These are phyloP conservation scores for Helogale parvula DNA, from an alignment of 2,113 vertebrate species.

Conservation along the genomic window DNA sequence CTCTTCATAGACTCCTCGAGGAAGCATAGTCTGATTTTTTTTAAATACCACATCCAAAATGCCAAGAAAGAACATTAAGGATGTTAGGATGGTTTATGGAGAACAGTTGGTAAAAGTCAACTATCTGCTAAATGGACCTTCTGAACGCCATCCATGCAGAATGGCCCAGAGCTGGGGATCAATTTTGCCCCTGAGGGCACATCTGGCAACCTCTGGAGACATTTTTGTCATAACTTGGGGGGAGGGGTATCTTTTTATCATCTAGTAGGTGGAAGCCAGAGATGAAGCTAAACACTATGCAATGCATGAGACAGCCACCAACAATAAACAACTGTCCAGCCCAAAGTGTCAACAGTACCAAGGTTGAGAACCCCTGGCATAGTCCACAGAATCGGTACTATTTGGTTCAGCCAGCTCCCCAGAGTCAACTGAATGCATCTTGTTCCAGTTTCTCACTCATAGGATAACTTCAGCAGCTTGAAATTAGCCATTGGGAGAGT, in stretches of 20 bases:
- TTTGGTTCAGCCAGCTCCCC: neutral
- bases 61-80: neutral
- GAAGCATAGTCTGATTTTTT: neutral
- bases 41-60: neutral
- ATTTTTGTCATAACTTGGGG: neutral
- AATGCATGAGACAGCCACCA: neutral
- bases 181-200: neutral
- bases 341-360: accelerated
- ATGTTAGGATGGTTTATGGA: neutral
- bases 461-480: neutral
- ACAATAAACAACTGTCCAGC: neutral
- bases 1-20: neutral
- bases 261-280: neutral
- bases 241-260: neutral
- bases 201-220: neutral
- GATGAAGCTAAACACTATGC: neutral
- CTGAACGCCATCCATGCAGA: neutral
- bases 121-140: neutral
- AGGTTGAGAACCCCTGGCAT: neutral
- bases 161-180: neutral
- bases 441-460: neutral
- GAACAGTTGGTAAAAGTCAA: neutral
- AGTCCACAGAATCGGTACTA: neutral
- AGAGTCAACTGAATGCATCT: neutral
- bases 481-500: neutral